A percentile compares a stretch with the other conserved stretches of the same genome.
phyloP scores from a whole-genome alignment of 2,888 invertebrate species.

The Caenorhabditis wallacei region DNA sequence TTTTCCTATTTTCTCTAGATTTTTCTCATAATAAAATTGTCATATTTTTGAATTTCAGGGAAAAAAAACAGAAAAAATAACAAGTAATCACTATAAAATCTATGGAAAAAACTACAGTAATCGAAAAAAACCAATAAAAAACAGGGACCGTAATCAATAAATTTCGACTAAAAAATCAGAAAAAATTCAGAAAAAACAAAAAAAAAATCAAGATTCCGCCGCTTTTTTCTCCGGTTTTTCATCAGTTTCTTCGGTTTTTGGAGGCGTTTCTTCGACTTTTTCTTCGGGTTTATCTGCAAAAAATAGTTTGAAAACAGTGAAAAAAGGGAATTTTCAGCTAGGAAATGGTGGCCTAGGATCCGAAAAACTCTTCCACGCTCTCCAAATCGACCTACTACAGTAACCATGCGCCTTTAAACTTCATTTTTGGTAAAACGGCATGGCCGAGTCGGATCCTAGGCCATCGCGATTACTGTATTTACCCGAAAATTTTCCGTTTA shows the following conservation, averaged over 20 bases:
- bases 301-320: too few relatives aligned
- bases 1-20: conserved; percentile 14
- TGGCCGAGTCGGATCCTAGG: too few relatives aligned
- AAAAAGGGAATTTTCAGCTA: neutral
- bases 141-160: conserved; percentile 31
- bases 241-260: conserved; percentile 33
- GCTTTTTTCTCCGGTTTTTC: conserved; percentile 51
- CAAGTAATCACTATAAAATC: conserved; percentile 26
- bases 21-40: conserved; percentile 19
- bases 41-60: conserved; percentile 3
- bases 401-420: too few relatives aligned
- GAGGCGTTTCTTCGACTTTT: conserved; percentile 29
- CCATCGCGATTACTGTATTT: too few relatives aligned
- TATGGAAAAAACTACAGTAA: neutral
- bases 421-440: too few relatives aligned
- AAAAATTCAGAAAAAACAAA: neutral
- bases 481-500: conserved; percentile 70
- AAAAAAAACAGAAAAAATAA: neutral
- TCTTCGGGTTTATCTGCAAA: conserved; percentile 41
- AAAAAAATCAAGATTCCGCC: conserved; percentile 47
- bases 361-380: too few relatives aligned
- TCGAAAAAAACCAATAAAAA: conserved; percentile 5
- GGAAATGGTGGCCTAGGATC: neutral
- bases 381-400: too few relatives aligned
- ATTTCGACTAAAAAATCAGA: conserved; percentile 15